A percentile compares a stretch with the other conserved stretches of the same genome.
Conservation (phyloP, 1,140 invertebrate species). For the Bactericera cockerelli region DNA sequence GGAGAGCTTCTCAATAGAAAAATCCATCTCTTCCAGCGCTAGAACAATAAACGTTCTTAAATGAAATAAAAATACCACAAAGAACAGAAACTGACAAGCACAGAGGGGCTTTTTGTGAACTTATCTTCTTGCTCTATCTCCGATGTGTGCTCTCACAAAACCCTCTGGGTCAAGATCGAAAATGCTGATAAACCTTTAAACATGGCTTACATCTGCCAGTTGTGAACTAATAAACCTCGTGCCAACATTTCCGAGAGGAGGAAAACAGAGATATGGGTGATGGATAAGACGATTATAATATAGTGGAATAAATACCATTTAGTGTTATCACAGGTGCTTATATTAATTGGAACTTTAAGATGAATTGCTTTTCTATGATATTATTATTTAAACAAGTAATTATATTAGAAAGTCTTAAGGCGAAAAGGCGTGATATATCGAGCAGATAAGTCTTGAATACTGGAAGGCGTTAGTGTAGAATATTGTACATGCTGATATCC, state of each 20-base stretch:
- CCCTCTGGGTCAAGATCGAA: constrained; percentile 7
- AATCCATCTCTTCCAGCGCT: constrained; percentile 1
- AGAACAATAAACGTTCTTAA: constrained; percentile 8
- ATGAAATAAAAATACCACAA: constrained; percentile 6
- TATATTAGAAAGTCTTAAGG: constrained; percentile 3
- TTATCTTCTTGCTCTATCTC: not conserved
- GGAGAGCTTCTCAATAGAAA: not conserved
- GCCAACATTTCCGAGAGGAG: constrained; percentile 5
- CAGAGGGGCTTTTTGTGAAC: constrained; percentile 7
- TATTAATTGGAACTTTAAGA: constrained; percentile 1
- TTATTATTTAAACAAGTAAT: constrained; percentile 5
- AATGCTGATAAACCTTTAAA: constrained; percentile 6
- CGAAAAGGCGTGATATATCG: constrained; percentile 6
- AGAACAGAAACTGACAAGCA: constrained; percentile 8
- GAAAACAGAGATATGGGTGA: constrained; percentile 1
- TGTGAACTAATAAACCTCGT: constrained; percentile 7
- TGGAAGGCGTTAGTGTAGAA: not conserved
- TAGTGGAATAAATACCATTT: not conserved
- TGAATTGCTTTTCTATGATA: not conserved
- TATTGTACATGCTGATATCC: no score
- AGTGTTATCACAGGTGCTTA: constrained; percentile 9
- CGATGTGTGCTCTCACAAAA: constrained; percentile 1
- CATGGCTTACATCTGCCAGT: constrained; percentile 9
- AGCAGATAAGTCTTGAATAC: constrained; percentile 3
- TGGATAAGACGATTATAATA: constrained; percentile 6